Evolutionary conservation across 2,113 vertebrate species (phyloP).

Genomic region (Nothoprocta pentlandii): DNA sequence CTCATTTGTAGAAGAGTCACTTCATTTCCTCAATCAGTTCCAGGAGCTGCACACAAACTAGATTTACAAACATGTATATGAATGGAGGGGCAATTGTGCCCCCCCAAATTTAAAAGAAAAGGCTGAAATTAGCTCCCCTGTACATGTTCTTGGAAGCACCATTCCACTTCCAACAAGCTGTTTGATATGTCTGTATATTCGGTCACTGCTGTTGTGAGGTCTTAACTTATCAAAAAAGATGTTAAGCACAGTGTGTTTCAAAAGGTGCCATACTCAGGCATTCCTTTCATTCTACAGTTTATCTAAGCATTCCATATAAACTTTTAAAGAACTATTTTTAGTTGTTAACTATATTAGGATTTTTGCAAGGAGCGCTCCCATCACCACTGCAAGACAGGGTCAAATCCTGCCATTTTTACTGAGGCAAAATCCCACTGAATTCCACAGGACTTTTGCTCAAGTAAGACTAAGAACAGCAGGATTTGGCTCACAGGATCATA

Average conservation of each 20-base stretch:
- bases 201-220: not conserved
- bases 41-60: not conserved
- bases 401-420: slow-evolving; percentile 48
- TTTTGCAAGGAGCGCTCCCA: not conserved
- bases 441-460: slow-evolving; percentile 72
- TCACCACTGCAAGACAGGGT: slow-evolving; percentile 16
- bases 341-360: not conserved
- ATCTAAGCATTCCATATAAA: not conserved
- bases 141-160: not conserved
- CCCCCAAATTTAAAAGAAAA: not conserved
- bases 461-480: slow-evolving; percentile 72
- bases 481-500: slow-evolving; percentile 75
- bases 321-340: not conserved
- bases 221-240: not conserved
- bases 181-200: not conserved
- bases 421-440: slow-evolving; percentile 60
- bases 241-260: not conserved
- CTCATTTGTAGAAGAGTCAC: not conserved
- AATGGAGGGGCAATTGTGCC: not conserved
- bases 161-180: not conserved
- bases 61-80: not conserved
- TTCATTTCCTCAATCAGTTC: not conserved
- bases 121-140: not conserved
- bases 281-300: not conserved
- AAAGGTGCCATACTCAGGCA: not conserved